Conservation (phyloP, 2,113 vertebrate species). For the Thinocorus orbignyianus region DNA sequence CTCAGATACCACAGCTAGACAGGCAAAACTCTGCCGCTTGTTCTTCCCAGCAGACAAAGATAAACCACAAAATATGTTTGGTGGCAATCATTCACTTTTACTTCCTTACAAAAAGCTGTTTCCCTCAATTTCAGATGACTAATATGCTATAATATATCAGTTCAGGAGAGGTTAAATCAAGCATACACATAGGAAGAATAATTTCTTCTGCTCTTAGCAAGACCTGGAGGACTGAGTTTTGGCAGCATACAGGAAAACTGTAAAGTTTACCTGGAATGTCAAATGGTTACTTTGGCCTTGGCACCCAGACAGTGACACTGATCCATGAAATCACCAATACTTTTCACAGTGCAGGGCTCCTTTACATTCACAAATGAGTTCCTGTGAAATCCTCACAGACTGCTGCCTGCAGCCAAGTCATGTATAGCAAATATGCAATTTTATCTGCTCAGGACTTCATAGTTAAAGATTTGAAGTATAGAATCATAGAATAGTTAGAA, state of each 20-base stretch:
- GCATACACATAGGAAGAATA: rapidly evolving
- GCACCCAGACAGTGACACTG: background rate
- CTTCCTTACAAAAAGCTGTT: background rate
- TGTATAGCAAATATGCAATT: background rate
- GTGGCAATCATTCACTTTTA: background rate
- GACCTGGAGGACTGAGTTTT: background rate
- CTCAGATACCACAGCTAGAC: background rate
- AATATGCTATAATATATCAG: background rate
- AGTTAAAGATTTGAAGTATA: background rate
- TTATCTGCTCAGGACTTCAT: background rate
- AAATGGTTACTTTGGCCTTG: background rate
- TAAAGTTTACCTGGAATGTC: background rate
- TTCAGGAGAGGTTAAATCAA: background rate
- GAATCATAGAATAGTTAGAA: background rate
- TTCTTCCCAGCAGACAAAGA: background rate
- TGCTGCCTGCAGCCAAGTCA: background rate
- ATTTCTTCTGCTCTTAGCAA: background rate
- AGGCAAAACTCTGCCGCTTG: background rate
- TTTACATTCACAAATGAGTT: background rate
- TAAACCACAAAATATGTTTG: background rate
- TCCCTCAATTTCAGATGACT: background rate
- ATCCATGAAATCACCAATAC: background rate
- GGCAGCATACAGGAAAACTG: background rate
- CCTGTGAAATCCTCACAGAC: background rate
- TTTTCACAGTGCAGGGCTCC: background rate